Percentiles rank a stretch among this genome's conserved stretches.
These are phyloP conservation scores for Pitta sordida DNA, from an alignment of 2,113 vertebrate genomes.

Conservation along the genomic window DNA sequence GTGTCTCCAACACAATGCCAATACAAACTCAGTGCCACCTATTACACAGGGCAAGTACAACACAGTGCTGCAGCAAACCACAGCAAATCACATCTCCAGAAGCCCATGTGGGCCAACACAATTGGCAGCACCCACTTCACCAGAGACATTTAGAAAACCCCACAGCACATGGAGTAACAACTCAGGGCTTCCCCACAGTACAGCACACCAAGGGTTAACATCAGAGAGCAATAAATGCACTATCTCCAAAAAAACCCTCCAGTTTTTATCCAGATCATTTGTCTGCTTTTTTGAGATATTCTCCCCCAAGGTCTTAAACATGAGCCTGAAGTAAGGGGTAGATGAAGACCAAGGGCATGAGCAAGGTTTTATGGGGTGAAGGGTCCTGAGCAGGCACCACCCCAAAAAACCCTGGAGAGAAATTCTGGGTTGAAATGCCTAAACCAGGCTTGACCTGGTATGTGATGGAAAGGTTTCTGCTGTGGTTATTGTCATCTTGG, in stretches of 20 bases:
- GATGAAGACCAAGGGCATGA: accelerated
- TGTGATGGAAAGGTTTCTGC: background rate
- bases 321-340: background rate
- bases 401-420: background rate
- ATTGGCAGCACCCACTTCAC: background rate
- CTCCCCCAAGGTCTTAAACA: background rate
- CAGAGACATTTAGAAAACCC: background rate
- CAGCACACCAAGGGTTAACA: background rate
- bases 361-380: background rate
- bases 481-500: background rate
- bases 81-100: background rate
- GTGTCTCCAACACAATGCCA: background rate
- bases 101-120: accelerated
- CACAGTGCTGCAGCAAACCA: accelerated
- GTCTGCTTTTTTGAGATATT: background rate
- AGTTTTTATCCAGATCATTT: background rate
- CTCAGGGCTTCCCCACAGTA: background rate
- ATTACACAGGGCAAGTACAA: background rate
- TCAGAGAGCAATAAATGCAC: background rate
- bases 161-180: accelerated
- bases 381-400: accelerated
- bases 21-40: background rate
- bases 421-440: background rate
- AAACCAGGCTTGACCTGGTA: background rate
- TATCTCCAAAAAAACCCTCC: background rate